A percentile compares a stretch with the other conserved stretches of the same genome.
phyloP scores from a whole-genome alignment of 2,888 invertebrate genomes.

The Nebria brevicollis region DNA sequence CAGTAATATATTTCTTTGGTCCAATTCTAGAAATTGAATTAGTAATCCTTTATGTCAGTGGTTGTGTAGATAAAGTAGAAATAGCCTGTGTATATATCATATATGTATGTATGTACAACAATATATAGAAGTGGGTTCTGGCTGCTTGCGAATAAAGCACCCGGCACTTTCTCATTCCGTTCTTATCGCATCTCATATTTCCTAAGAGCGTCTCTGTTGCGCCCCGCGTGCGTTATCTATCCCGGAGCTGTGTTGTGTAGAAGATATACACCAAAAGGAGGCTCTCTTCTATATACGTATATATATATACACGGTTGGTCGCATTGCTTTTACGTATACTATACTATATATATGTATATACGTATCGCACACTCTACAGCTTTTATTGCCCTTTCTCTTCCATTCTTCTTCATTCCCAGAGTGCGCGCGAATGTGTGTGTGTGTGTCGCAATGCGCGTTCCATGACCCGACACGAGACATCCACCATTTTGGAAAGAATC shows the following conservation, averaged over 20 bases:
- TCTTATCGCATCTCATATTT: slow-evolving; percentile 57
- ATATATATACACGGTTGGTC: not conserved
- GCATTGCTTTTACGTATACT: slow-evolving; percentile 1
- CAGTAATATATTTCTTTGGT: no score
- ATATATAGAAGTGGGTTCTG: not conserved
- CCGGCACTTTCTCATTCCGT: slow-evolving; percentile 55
- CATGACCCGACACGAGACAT: slow-evolving; percentile 24
- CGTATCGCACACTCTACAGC: slow-evolving; percentile 56
- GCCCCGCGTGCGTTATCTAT: slow-evolving; percentile 4
- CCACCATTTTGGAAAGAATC: slow-evolving; percentile 42
- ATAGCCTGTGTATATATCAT: no score
- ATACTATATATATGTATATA: not conserved
- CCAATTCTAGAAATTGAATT: no score
- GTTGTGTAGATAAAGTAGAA: no score
- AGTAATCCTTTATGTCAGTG: no score
- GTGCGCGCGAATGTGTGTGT: slow-evolving; percentile 51
- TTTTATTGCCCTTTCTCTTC: slow-evolving; percentile 57
- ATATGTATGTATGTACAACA: no score
- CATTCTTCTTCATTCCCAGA: not conserved
- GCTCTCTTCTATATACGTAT: not conserved
- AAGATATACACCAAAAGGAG: not conserved
- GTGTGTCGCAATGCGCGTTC: slow-evolving; percentile 32
- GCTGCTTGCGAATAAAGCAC: slow-evolving; percentile 1
- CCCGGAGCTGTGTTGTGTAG: not conserved
- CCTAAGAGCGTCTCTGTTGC: slow-evolving; percentile 53